These are phyloP conservation scores for Rhodeus uyekii DNA, from an alignment of 2,797 vertebrate species.

Conservation along the genomic window DNA sequence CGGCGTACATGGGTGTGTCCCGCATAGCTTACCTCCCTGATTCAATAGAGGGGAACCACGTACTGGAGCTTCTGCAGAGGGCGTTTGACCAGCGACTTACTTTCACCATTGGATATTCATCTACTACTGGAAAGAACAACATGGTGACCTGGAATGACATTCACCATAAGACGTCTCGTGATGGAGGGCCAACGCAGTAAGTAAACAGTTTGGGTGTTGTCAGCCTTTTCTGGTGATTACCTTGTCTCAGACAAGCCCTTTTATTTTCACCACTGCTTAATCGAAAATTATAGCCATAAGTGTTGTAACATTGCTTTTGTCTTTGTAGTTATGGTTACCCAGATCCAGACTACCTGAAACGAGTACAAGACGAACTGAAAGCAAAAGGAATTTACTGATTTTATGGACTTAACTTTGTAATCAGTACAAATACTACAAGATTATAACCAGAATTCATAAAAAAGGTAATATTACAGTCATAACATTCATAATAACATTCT, in stretches of 20 bases:
- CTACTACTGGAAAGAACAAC: conserved; percentile 72
- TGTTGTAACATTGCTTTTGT: background rate
- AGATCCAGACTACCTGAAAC: conserved; percentile 83
- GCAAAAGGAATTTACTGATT: conserved; percentile 85
- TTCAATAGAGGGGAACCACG: conserved; percentile 62
- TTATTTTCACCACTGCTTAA: background rate
- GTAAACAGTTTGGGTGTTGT: conserved; percentile 11
- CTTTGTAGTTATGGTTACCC: conserved; percentile 86
- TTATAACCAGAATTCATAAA: background rate
- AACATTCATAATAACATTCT: too few species aligned
- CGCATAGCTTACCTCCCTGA: conserved; percentile 75
- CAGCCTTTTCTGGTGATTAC: background rate
- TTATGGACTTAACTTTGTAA: background rate
- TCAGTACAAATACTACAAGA: background rate
- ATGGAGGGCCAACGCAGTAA: conserved; percentile 73
- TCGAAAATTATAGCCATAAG: background rate
- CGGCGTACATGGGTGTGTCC: conserved; percentile 62
- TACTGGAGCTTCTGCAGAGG: conserved; percentile 61
- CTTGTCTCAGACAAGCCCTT: background rate
- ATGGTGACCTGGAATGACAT: conserved; percentile 81
- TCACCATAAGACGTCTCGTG: conserved; percentile 76
- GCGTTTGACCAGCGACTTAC: conserved; percentile 75
- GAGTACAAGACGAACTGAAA: conserved; percentile 85
- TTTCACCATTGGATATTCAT: conserved; percentile 76
- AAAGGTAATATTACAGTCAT: background rate